phyloP scores from a whole-genome alignment of 2,113 vertebrate genomes.

The Cololabis saira region DNA sequence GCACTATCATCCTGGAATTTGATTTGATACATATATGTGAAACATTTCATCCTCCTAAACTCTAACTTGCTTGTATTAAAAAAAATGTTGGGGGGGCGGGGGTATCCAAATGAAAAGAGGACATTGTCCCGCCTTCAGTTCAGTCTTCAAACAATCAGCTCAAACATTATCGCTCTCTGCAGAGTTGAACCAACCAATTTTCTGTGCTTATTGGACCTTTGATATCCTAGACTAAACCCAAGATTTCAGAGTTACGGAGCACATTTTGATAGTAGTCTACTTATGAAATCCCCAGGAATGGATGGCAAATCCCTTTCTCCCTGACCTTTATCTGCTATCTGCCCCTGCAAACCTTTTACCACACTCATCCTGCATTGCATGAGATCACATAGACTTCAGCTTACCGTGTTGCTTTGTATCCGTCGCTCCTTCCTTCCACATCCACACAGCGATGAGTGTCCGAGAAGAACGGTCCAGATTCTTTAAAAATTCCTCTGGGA shows the following conservation, averaged over 20 bases:
- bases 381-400: conserved; percentile 48
- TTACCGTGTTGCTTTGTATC: conserved; percentile 28
- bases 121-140: not conserved
- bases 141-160: conserved; percentile 11
- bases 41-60: no score
- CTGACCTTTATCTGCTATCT: conserved; percentile 62
- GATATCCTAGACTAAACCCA: conserved; percentile 42
- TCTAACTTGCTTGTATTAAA: no score
- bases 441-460: conserved; percentile 61
- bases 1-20: no score
- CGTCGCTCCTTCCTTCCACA: conserved; percentile 28
- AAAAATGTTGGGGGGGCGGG: no score
- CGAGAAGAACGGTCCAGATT: conserved; percentile 48
- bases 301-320: conserved; percentile 58
- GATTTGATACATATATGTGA: no score
- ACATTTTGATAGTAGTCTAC: conserved; percentile 47
- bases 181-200: conserved; percentile 15
- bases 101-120: no score
- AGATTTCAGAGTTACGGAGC: conserved; percentile 41
- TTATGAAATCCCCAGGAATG: conserved; percentile 65
- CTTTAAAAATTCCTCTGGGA: conserved; percentile 65
- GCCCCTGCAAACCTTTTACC: conserved; percentile 55
- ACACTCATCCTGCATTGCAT: conserved; percentile 52
- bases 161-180: conserved; percentile 1
- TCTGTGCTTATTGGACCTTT: conserved; percentile 25